phyloP scores from a whole-genome alignment of 2,113 vertebrate genomes.

The Acrocephalus arundinaceus region DNA sequence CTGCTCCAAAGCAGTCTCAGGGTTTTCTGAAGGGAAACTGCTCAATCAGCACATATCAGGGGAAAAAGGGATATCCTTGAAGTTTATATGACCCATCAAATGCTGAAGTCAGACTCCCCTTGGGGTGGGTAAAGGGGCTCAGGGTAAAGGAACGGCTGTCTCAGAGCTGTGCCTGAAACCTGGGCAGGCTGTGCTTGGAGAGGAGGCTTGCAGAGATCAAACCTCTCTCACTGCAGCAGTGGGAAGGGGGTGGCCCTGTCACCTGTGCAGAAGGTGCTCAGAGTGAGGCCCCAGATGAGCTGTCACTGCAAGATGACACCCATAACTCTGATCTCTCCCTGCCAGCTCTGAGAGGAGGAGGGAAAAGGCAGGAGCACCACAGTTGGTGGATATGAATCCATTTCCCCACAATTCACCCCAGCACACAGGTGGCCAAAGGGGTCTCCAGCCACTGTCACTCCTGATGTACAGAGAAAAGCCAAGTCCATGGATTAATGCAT shows the following conservation, averaged over 20 bases:
- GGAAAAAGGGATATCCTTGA: background rate
- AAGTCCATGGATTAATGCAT: too few species aligned
- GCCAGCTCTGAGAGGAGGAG: background rate
- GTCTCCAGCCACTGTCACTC: background rate
- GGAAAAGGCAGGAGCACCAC: background rate
- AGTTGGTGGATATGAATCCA: accelerated
- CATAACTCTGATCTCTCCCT: background rate
- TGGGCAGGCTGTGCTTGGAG: background rate
- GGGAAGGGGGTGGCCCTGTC: background rate
- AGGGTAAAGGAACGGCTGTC: background rate
- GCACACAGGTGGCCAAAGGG: background rate
- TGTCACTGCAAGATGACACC: background rate
- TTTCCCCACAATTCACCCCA: background rate
- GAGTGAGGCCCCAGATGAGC: background rate
- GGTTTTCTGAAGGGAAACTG: background rate
- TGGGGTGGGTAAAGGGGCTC: background rate
- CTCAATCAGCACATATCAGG: background rate
- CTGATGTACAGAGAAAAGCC: background rate
- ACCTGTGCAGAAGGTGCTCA: background rate
- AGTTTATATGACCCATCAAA: background rate
- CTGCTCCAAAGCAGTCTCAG: background rate
- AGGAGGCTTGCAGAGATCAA: background rate
- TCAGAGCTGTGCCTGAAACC: background rate
- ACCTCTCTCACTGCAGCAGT: background rate
- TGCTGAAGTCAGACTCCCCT: background rate